Evolutionary conservation across 2,113 vertebrate species (phyloP), one percentile per base, ranked within the genome.

Genomic region (Odocoileus virginianus): DNA sequence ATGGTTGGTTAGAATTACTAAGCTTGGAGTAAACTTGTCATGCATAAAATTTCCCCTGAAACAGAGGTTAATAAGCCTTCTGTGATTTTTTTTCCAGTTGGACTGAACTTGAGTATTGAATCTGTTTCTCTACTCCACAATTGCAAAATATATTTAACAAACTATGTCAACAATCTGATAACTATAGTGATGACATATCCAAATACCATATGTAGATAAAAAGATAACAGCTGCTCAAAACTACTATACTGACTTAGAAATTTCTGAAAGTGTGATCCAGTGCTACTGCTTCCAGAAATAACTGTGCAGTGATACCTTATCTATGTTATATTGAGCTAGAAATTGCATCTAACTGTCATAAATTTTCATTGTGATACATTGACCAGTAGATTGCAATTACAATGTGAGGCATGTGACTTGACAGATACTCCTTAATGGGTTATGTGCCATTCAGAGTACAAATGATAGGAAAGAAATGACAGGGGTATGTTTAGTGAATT

Each of bases 91-190:
- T 93, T 50, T 2, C 47, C 88, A 58, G 14, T 94, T 55, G 78
- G 16, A 82, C 6, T 30, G 13, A 76, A 83, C n/a, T 92, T 97
- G 21, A 45, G 1, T 76, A 89, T 30, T 45, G n/a, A 94, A 13
- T 91, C 21, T 94, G 82, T 84, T 95, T 93, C 40, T 79, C 55
- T 55, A 78, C 28, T 78, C 16, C 14, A 78, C 0, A 54, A 87
- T 9, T 91, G 79, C 84, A 96, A 95, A 89, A n/a, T 74, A 89
- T 57, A 40, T 43, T 97, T 91, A 61, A 87, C 47, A 86, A 97
- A 60, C 83, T 78, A 57, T 33, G 7, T 50, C 13, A 61, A 89
- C 57, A 93, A 8, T 4, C 19, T 76, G 67, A 67, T 71, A 71
- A 40, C 43, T 57, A 43, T 71, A 96, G 87, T 88, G 40, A 54